Conservation (phyloP, 2,888 invertebrate genomes). For the Pantelozetes paolii region DNA sequence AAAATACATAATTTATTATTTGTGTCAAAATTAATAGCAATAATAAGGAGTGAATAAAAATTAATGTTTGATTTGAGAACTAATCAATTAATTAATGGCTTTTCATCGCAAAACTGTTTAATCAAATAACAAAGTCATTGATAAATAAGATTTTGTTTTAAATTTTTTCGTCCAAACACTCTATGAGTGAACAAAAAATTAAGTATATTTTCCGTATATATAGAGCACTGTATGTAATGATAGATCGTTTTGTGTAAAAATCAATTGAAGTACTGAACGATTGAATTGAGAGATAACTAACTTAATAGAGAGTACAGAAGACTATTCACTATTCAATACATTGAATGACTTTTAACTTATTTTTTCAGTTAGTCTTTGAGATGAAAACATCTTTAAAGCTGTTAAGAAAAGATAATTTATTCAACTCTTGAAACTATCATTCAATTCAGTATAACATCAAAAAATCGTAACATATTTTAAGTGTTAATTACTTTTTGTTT, state of each 20-base stretch:
- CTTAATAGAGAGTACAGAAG: conserved; percentile 17
- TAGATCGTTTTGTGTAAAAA: conserved; percentile 19
- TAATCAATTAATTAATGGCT: neutral
- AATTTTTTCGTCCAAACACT: neutral
- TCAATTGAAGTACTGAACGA: conserved; percentile 26
- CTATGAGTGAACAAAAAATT: neutral
- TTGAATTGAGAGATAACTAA: conserved; percentile 30
- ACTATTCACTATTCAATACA: conserved; percentile 19
- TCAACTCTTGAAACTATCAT: conserved; percentile 1
- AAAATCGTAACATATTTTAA: conserved; percentile 16
- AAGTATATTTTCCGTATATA: neutral
- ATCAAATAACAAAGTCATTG: neutral
- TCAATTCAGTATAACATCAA: neutral
- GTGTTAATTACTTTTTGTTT: conserved; percentile 25
- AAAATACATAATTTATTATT: too few relatives aligned
- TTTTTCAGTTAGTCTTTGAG: neutral
- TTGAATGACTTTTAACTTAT: conserved; percentile 10
- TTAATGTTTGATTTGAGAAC: neutral
- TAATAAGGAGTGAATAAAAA: neutral
- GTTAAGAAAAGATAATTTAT: conserved; percentile 32
- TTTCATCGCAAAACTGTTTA: too few relatives aligned
- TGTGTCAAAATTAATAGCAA: too few relatives aligned
- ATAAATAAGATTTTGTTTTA: neutral
- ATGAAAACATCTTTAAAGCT: conserved; percentile 10
- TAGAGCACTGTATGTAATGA: conserved; percentile 11